phyloP scores from a whole-genome alignment of 2,888 invertebrate species.

The Lithophane semibrunnea region DNA sequence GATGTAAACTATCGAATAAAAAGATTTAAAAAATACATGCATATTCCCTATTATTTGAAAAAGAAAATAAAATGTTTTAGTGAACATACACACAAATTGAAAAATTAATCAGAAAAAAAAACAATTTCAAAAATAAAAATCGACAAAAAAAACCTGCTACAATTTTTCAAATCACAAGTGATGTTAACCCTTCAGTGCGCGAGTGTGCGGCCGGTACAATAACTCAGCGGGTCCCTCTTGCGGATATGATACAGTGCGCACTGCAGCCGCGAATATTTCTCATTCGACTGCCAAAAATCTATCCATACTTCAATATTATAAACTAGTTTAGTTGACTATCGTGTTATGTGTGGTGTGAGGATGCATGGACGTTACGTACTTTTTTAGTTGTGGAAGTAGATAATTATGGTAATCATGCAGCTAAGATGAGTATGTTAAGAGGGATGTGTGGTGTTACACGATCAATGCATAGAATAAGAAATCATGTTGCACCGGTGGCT shows the following conservation, averaged over 20 bases:
- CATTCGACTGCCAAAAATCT: constrained; percentile 62
- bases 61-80: neutral
- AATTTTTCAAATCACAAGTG: neutral
- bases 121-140: neutral
- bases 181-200: constrained; percentile 39
- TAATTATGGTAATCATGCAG: neutral
- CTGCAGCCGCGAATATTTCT: constrained; percentile 73
- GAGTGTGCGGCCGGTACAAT: constrained; percentile 73
- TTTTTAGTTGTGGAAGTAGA: neutral
- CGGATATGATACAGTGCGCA: constrained; percentile 78
- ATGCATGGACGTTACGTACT: neutral
- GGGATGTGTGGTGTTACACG: no score
- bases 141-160: no score
- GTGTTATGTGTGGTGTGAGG: no score
- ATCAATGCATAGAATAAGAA: no score
- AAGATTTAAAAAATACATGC: no score
- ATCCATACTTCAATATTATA: constrained; percentile 47
- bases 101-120: neutral
- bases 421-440: no score
- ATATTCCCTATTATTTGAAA: no score
- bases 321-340: constrained; percentile 27
- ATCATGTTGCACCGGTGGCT: no score
- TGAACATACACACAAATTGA: neutral
- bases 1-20: no score
- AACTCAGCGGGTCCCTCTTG: constrained; percentile 75